A percentile compares a stretch with the other conserved stretches of the same genome.
phyloP scores from a whole-genome alignment of 2,797 vertebrate species.

The Enteromius argenteus region DNA sequence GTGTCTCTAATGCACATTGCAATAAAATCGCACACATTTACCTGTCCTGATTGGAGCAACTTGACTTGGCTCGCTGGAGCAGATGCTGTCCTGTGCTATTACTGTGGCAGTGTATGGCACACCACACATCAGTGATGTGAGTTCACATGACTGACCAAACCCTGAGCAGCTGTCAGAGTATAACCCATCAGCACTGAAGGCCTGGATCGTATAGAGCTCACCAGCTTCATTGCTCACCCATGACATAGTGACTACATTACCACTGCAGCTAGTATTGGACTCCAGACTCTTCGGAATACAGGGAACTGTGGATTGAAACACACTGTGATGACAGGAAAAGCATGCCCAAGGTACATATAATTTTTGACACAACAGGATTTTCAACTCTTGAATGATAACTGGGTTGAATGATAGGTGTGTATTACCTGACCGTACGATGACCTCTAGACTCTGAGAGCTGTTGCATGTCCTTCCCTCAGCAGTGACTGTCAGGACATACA shows the following conservation, averaged over 20 bases:
- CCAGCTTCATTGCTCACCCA: constrained; percentile 73
- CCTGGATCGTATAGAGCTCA: constrained; percentile 72
- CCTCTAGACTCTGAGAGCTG: constrained; percentile 72
- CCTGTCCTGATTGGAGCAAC: constrained; percentile 74
- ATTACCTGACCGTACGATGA: constrained; percentile 74
- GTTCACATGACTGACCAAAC: constrained; percentile 65
- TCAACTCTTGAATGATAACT: not conserved
- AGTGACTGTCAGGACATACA: constrained; percentile 72
- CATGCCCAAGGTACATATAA: too few relatives aligned
- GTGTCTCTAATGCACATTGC: not conserved
- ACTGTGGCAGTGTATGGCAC: constrained; percentile 73
- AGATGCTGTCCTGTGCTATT: constrained; percentile 71
- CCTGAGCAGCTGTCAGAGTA: constrained; percentile 64
- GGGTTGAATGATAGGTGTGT: not conserved
- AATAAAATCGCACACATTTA: constrained; percentile 54
- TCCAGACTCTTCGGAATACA: constrained; percentile 74
- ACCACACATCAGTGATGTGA: constrained; percentile 75
- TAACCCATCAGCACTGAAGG: constrained; percentile 59
- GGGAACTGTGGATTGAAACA: constrained; percentile 66
- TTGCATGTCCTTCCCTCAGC: constrained; percentile 81
- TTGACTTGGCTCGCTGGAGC: constrained; percentile 71
- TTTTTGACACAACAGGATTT: not conserved
- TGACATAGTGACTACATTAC: constrained; percentile 73
- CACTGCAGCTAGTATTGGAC: constrained; percentile 71
- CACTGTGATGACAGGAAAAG: not conserved